Percentiles rank a stretch among this genome's conserved stretches.
phyloP scores from a whole-genome alignment of 2,113 vertebrate species.

The Pedetes capensis region DNA sequence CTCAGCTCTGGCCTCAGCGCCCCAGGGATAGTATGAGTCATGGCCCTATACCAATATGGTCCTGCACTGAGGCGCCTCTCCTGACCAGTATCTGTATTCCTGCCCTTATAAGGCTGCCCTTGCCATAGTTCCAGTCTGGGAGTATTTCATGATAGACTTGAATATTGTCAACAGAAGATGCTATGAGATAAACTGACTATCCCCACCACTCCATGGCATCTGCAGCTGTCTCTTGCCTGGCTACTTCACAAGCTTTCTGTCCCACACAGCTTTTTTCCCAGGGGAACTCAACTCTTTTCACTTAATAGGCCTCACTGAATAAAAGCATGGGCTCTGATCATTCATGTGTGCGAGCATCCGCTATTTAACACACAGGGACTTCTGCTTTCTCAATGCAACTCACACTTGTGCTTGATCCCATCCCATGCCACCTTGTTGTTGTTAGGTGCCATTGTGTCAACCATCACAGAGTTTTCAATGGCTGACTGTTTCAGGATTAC shows the following conservation, averaged over 20 bases:
- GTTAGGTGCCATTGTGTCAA: no score
- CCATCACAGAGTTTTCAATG: no score
- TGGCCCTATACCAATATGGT: not conserved
- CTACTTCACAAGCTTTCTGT: not conserved
- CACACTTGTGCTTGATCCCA: not conserved
- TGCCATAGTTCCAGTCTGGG: not conserved
- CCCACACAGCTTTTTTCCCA: not conserved
- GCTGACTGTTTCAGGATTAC: no score
- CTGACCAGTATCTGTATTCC: not conserved
- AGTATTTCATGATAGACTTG: not conserved
- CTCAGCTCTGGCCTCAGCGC: not conserved
- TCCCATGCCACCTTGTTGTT: no score
- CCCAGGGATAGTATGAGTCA: not conserved
- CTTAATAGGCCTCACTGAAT: not conserved
- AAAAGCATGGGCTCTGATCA: not conserved
- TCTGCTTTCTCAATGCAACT: not conserved
- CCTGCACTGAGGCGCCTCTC: no score
- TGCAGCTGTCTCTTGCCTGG: not conserved
- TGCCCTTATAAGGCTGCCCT: not conserved
- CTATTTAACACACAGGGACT: not conserved
- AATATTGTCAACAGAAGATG: not conserved
- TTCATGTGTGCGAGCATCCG: not conserved
- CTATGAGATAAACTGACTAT: not conserved
- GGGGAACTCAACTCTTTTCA: not conserved
- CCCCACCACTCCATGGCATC: not conserved